Conservation (phyloP, 2,888 invertebrate genomes). For the Abrostola tripartita region DNA sequence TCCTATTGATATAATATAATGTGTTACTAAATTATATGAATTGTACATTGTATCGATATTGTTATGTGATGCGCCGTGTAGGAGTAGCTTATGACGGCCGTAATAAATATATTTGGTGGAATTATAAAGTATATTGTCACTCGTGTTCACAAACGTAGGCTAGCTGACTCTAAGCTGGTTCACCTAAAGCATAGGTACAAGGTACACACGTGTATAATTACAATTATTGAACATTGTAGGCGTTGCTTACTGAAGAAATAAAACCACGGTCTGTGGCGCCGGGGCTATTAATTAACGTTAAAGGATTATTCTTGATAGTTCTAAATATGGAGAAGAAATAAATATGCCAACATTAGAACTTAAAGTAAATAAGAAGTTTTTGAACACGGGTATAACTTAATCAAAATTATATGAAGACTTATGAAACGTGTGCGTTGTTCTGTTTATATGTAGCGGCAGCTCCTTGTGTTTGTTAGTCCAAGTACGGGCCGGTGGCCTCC, state of each 20-base stretch:
- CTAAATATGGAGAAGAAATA: not conserved
- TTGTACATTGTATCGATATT: conserved; percentile 9
- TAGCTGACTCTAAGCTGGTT: not conserved
- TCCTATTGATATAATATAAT: conserved; percentile 16
- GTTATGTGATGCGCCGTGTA: conserved; percentile 4
- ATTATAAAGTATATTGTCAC: not conserved
- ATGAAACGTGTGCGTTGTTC: conserved; percentile 7
- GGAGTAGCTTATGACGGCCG: conserved; percentile 4
- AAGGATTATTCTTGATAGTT: conserved; percentile 2
- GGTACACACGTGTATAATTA: not conserved
- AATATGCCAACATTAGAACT: conserved; percentile 11
- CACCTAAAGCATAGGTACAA: not conserved
- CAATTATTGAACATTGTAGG: not conserved
- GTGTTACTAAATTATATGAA: conserved; percentile 22
- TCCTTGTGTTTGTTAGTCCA: conserved; percentile 27
- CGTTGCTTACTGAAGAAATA: not conserved
- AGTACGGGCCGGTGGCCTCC: conserved; percentile 13
- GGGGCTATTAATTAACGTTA: not conserved
- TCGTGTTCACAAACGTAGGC: not conserved
- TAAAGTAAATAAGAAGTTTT: conserved; percentile 4
- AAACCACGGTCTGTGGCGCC: not conserved
- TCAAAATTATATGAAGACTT: conserved; percentile 1
- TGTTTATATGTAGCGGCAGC: conserved; percentile 24
- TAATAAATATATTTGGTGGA: conserved; percentile 6
- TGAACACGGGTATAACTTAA: not conserved